These are phyloP conservation scores for Diphyllodes magnificus DNA, from an alignment of 2,113 vertebrate species.

Conservation along the genomic window DNA sequence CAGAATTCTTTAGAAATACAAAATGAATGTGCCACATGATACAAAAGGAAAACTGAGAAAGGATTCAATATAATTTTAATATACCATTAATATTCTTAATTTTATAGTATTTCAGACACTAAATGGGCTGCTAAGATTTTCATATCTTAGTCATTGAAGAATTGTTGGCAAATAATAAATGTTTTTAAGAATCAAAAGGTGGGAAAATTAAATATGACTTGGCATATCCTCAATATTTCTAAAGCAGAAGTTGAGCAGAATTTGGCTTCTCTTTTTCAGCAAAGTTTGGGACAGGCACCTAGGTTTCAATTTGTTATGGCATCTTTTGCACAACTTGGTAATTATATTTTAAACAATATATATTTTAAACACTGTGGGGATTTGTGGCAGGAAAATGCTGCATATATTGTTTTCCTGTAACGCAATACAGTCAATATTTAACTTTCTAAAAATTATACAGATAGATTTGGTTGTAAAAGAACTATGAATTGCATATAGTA, in stretches of 20 bases:
- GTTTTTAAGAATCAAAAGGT: neutral
- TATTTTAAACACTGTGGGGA: neutral
- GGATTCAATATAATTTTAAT: neutral
- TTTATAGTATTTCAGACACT: neutral
- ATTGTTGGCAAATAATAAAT: neutral
- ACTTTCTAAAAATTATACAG: neutral
- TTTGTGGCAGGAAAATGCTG: neutral
- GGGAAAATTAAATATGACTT: neutral
- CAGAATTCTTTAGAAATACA: neutral
- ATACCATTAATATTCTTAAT: neutral
- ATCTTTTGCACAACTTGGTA: neutral
- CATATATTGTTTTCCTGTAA: neutral
- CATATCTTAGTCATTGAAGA: neutral
- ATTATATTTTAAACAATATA: neutral
- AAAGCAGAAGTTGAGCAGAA: neutral
- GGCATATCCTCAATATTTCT: neutral
- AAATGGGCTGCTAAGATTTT: neutral
- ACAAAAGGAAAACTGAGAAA: neutral
- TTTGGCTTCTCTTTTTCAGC: neutral
- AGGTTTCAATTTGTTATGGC: neutral
- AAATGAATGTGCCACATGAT: neutral
- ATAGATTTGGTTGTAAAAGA: neutral
- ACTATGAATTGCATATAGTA: neutral
- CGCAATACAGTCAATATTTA: neutral
- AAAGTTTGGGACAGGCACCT: neutral